phyloP scores from a whole-genome alignment of 2,888 invertebrate species.

The Saturnia pavonia region DNA sequence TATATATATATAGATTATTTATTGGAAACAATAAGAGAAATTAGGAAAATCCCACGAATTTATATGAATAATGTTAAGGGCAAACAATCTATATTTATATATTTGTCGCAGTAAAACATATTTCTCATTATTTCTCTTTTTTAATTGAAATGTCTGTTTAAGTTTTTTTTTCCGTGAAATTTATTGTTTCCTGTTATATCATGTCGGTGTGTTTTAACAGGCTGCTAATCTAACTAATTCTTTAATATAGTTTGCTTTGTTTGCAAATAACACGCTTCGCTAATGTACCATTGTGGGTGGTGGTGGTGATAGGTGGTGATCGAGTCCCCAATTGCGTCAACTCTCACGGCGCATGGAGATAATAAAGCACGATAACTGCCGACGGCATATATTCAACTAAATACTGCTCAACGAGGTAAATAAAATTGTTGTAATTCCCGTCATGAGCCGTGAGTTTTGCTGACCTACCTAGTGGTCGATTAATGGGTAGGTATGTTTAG shows the following conservation, averaged over 20 bases:
- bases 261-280: slow-evolving; percentile 27
- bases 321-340: slow-evolving; percentile 59
- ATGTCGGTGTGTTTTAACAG: not conserved
- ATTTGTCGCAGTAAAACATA: too few relatives aligned
- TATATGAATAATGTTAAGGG: too few relatives aligned
- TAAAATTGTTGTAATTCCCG: not conserved
- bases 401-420: slow-evolving; percentile 39
- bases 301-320: slow-evolving; percentile 53
- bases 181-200: not conserved
- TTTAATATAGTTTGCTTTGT: slow-evolving; percentile 9
- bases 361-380: slow-evolving; percentile 70
- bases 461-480: too few relatives aligned
- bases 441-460: not conserved
- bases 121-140: too few relatives aligned
- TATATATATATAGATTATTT: too few relatives aligned
- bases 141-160: too few relatives aligned
- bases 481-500: too few relatives aligned
- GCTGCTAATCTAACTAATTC: not conserved
- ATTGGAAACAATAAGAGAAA: too few relatives aligned
- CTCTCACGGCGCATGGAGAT: slow-evolving; percentile 66
- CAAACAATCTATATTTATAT: too few relatives aligned
- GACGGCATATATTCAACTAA: slow-evolving; percentile 41
- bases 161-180: not conserved
- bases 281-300: slow-evolving; percentile 33
- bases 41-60: too few relatives aligned